Evolutionary conservation across 2,888 invertebrate genomes (phyloP), one percentile per base, ranked within the genome.

Genomic region (Brachylomia viminalis): DNA sequence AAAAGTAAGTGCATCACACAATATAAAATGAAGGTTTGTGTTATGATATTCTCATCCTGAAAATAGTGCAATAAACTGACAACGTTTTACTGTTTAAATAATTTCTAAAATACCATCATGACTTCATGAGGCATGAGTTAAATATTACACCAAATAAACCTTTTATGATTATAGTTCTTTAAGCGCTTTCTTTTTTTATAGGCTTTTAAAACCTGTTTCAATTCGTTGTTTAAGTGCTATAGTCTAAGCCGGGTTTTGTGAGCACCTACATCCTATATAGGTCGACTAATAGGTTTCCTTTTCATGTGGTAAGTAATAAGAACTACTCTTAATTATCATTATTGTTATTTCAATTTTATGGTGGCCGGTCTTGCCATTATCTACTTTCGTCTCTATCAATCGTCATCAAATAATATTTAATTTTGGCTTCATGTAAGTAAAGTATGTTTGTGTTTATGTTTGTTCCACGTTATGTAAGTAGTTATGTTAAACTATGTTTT

Each of bases 101-200:
- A 38, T 23, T 62, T 27, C 13, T 38, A 30, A 47, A 45, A 56
- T 27, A 38, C 17, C 45, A 0, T 33, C 33, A n/a, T 10, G 27
- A 15, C 45, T 0, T 33, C 33, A n/a, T 10, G 27, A 15, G 11
- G 13, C 27, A 64, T 6, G 10, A 56, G 13, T 56, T 70, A n/a
- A n/a, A n/a, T n/a, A n/a, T n/a, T n/a, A n/a, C n/a, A 61, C 20
- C 17, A 27, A 70, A 58, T 59, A 52, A 45, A 17, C 54, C 10
- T 58, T 71, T 77, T 58, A 72, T n/a, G 1, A 80, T 66, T 72
- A 77, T 61, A 62, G 30, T 79, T 49, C 17, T 56, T 52, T 20
- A 33, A 65, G 23, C 20, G 15, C 45, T n/a, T 47, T 59, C 6
- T 7, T 23, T 49, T 72, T 52, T 65, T 45, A 65, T 38, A 20